Evolutionary conservation across 2,888 invertebrate species (phyloP).

Genomic region (Xestia ashworthii): DNA sequence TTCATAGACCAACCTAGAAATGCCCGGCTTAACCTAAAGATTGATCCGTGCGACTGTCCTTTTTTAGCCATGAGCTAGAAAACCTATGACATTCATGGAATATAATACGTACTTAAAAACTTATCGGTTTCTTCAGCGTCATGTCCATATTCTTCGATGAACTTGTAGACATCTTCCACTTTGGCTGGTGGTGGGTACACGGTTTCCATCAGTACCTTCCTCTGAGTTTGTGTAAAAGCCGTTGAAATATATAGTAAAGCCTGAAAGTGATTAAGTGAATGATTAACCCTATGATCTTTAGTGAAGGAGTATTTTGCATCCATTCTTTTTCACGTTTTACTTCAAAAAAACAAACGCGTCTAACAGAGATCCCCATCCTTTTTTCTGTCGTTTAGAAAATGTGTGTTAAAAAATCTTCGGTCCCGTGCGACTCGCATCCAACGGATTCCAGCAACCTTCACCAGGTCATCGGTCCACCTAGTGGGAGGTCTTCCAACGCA

Average conservation of each 20-base stretch:
- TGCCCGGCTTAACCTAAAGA: neutral
- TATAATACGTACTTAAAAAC: constrained; percentile 63
- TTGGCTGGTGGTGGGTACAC: constrained; percentile 77
- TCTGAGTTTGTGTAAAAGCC: constrained; percentile 69
- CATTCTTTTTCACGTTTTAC: too few relatives aligned
- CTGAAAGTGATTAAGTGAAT: constrained; percentile 51
- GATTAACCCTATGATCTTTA: neutral
- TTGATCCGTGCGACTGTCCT: neutral
- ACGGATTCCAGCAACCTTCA: too few relatives aligned
- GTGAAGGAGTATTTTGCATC: neutral
- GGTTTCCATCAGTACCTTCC: constrained; percentile 67
- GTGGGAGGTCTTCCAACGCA: too few relatives aligned
- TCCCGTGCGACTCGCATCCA: too few relatives aligned
- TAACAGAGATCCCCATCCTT: too few relatives aligned
- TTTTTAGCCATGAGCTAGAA: neutral
- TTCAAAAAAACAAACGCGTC: too few relatives aligned
- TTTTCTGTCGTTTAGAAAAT: too few relatives aligned
- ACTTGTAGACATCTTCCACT: constrained; percentile 68
- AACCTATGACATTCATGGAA: neutral
- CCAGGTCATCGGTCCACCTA: too few relatives aligned
- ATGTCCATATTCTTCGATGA: constrained; percentile 56
- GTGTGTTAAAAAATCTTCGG: too few relatives aligned
- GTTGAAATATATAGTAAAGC: constrained; percentile 75
- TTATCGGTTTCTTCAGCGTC: constrained; percentile 53
- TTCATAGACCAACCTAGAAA: too few relatives aligned